A percentile compares a stretch with the other conserved stretches of the same genome.
phyloP scores from a whole-genome alignment of 1,140 invertebrate species.

The Drosophila bocki region DNA sequence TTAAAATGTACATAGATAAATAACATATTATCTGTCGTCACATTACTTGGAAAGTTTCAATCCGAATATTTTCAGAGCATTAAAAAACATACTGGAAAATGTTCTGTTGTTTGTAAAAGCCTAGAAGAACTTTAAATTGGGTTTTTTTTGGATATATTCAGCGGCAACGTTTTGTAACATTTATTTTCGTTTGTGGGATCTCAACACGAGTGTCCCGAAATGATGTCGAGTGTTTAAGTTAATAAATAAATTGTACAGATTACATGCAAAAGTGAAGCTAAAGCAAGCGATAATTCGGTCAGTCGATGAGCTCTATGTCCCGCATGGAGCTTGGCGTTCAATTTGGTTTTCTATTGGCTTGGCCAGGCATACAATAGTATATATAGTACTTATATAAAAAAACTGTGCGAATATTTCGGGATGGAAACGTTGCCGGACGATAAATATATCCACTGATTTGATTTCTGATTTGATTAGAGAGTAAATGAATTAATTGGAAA shows the following conservation, averaged over 20 bases:
- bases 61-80: slow-evolving; percentile 66
- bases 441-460: slow-evolving; percentile 73
- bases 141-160: slow-evolving; percentile 82
- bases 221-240: slow-evolving; percentile 63
- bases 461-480: slow-evolving; percentile 51
- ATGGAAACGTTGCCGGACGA: slow-evolving; percentile 73
- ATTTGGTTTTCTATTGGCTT: slow-evolving; percentile 35
- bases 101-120: slow-evolving; percentile 85
- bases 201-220: slow-evolving; percentile 40
- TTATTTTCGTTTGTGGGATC: slow-evolving; percentile 19
- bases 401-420: slow-evolving; percentile 69
- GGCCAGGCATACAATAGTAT: slow-evolving; percentile 57
- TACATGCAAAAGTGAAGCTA: slow-evolving; percentile 81
- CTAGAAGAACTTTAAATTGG: slow-evolving; percentile 80
- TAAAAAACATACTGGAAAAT: slow-evolving; percentile 72
- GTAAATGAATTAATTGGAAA: slow-evolving; percentile 47
- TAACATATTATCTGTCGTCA: slow-evolving; percentile 21
- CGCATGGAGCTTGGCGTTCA: slow-evolving; percentile 31
- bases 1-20: slow-evolving; percentile 50
- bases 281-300: slow-evolving; percentile 69
- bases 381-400: slow-evolving; percentile 22
- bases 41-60: slow-evolving; percentile 39
- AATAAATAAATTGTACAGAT: slow-evolving; percentile 57
- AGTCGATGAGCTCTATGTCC: not conserved
- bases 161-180: slow-evolving; percentile 61